A percentile compares a stretch with the other conserved stretches of the same genome.
These are phyloP conservation scores for Drosophila parthenogenetica DNA, from an alignment of 2,888 invertebrate species.

Conservation along the genomic window DNA sequence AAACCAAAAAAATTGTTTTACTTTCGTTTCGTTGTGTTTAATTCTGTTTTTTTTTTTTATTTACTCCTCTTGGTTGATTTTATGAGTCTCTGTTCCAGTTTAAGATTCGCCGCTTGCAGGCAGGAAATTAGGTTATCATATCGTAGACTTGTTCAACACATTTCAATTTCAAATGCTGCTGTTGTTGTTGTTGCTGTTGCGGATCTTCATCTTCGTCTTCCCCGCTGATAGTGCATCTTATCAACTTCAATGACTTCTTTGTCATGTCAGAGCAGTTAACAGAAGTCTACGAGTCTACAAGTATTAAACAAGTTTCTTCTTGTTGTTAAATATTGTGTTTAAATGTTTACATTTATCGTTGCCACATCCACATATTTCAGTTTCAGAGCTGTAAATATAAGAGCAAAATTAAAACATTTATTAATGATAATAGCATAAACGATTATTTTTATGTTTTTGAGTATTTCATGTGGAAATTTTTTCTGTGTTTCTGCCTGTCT, in stretches of 20 bases:
- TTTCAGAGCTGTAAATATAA: constrained; percentile 36
- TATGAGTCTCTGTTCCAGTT: constrained; percentile 41
- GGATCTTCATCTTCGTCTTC: constrained; percentile 83
- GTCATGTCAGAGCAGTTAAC: constrained; percentile 67
- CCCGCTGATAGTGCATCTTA: constrained; percentile 83
- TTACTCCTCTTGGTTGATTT: constrained; percentile 33
- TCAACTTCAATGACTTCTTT: constrained; percentile 70
- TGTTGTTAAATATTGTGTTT: constrained; percentile 16
- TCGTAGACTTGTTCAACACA: constrained; percentile 75
- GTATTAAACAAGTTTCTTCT: constrained; percentile 27
- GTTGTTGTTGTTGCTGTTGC: constrained; percentile 53
- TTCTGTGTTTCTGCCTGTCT: background rate
- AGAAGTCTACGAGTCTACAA: constrained; percentile 9
- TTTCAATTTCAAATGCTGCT: constrained; percentile 69
- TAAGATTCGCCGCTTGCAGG: constrained; percentile 42
- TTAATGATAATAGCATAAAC: background rate
- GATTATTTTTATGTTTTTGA: background rate
- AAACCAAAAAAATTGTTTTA: constrained; percentile 51
- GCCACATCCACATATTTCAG: constrained; percentile 39
- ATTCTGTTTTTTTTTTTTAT: constrained; percentile 19
- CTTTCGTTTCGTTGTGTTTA: constrained; percentile 64
- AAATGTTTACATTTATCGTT: constrained; percentile 14
- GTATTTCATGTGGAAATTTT: background rate
- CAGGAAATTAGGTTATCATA: constrained; percentile 77
- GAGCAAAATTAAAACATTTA: background rate